These are phyloP conservation scores for Abscondita cerata DNA, from an alignment of 2,888 invertebrate species.

Conservation along the genomic window DNA sequence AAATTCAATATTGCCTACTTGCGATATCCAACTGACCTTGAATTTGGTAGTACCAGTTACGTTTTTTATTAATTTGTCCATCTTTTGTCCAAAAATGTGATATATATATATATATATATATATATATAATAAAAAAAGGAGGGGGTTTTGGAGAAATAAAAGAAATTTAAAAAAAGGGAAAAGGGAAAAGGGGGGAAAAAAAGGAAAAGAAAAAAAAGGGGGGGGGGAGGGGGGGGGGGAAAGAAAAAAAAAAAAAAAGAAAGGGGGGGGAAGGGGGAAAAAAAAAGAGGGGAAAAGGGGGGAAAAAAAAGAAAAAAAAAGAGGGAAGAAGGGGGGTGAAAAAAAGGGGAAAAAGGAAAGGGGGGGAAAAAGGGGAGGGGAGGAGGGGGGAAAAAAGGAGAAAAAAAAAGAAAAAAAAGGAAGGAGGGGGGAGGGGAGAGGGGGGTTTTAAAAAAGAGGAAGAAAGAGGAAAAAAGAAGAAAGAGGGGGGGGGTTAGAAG, in stretches of 20 bases:
- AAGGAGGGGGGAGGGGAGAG: not conserved
- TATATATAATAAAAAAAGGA: not conserved
- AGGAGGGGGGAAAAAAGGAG: not conserved
- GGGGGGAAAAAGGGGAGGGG: not conserved
- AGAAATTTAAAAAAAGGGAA: not conserved
- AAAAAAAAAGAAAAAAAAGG: not conserved
- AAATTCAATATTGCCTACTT: no score
- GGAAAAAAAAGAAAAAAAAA: not conserved
- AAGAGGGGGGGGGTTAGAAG: not conserved
- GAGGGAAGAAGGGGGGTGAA: not conserved
- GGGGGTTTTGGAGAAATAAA: not conserved
- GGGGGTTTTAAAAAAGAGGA: not conserved
- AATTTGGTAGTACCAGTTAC: no score
- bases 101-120: no score
- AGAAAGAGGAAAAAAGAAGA: not conserved
- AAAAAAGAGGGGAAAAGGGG: not conserved
- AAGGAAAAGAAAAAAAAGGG: not conserved
- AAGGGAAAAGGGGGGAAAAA: not conserved
- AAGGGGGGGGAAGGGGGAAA: not conserved
- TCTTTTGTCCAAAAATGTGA: no score
- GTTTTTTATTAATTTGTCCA: no score
- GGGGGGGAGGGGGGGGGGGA: not conserved
- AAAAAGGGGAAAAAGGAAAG: not conserved
- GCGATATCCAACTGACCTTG: no score
- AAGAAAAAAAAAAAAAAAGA: not conserved